Conservation (phyloP, 1,140 invertebrate genomes). For the Drosophila repletoides region DNA sequence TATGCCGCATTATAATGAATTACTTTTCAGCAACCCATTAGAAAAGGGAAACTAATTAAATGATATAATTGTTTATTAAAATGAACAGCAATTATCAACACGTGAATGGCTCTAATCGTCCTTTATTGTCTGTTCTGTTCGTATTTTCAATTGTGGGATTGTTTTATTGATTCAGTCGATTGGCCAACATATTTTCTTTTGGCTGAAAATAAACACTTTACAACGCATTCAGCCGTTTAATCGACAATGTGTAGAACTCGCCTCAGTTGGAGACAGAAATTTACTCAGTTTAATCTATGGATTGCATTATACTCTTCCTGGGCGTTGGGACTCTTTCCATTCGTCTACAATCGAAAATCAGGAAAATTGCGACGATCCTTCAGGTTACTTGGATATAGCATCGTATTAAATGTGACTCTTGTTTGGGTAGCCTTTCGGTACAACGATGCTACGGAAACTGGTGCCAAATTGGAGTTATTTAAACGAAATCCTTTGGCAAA, state of each 20-base stretch:
- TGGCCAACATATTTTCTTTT: no score
- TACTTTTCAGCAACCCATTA: no score
- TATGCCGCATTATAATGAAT: no score
- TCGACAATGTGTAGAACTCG: conserved; percentile 26
- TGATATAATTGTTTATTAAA: no score
- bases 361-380: conserved; percentile 30
- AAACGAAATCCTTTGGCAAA: conserved; percentile 19
- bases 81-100: no score
- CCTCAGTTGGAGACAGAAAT: conserved; percentile 11
- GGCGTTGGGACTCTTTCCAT: conserved; percentile 47
- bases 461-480: conserved; percentile 2
- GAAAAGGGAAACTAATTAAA: no score
- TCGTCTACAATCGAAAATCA: conserved; percentile 24
- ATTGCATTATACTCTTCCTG: conserved; percentile 37
- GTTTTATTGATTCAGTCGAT: conserved; percentile 12
- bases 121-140: no score
- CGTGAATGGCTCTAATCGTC: no score
- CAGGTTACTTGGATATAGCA: conserved; percentile 46
- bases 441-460: conserved; percentile 10
- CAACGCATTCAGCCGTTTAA: no score
- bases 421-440: neutral
- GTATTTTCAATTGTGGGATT: no score
- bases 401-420: conserved; percentile 25
- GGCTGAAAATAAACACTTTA: no score
- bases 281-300: conserved; percentile 20